phyloP scores from a whole-genome alignment of 1,140 invertebrate species.

The Camponotus pennsylvanicus region DNA sequence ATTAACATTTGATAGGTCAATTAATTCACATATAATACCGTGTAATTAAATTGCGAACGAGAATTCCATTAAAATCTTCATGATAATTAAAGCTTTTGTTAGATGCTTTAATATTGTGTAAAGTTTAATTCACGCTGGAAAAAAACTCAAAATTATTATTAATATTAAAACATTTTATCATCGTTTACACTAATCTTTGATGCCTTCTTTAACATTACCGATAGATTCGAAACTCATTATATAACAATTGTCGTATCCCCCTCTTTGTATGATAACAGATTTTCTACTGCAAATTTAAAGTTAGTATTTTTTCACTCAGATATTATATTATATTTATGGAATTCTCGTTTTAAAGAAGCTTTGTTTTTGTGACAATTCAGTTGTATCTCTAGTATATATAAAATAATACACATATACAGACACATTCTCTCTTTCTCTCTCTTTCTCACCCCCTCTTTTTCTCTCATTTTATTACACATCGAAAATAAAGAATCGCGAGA shows the following conservation, averaged over 20 bases:
- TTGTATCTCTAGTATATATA: background rate
- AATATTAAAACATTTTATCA: background rate
- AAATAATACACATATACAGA: background rate
- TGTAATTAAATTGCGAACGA: background rate
- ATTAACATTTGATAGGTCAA: background rate
- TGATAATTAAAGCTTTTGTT: background rate
- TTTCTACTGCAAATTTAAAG: too few species aligned
- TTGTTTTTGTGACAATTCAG: background rate
- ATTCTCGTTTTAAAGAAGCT: background rate
- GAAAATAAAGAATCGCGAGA: constrained; percentile 10
- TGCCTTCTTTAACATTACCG: background rate
- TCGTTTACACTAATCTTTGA: background rate
- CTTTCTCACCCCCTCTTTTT: background rate
- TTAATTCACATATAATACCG: background rate
- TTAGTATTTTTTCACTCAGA: background rate
- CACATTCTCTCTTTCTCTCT: background rate
- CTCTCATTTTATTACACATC: background rate
- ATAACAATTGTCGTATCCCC: constrained; percentile 6
- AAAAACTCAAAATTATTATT: background rate
- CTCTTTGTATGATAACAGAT: background rate
- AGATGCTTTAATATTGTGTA: background rate
- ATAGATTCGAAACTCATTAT: background rate
- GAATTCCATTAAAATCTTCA: background rate
- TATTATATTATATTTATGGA: background rate
- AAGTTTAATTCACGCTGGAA: background rate